phyloP scores from a whole-genome alignment of 1,140 invertebrate species.

The Macrobrachium nipponense region DNA sequence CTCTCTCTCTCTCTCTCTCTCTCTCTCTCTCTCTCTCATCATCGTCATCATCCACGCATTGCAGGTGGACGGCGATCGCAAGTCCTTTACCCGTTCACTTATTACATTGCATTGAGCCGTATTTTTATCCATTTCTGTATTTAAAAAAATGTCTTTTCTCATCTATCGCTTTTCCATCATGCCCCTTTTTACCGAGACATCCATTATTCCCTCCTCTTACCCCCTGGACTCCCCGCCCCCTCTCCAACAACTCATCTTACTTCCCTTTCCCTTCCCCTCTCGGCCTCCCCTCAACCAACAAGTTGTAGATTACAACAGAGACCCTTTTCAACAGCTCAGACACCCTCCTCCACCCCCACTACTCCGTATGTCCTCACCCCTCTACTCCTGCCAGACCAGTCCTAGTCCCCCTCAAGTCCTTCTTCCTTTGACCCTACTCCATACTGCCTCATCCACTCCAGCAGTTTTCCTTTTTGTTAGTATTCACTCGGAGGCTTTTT shows the following conservation, averaged over 20 bases:
- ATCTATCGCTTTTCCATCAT: neutral
- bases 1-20: neutral
- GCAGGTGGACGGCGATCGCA: neutral
- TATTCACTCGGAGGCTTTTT: neutral
- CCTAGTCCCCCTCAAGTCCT: neutral
- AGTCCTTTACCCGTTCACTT: neutral
- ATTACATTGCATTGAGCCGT: neutral
- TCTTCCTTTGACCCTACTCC: neutral
- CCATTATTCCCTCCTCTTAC: neutral
- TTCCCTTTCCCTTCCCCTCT: slow-evolving; percentile 15
- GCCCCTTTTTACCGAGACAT: neutral
- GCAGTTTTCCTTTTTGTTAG: neutral
- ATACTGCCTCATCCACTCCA: neutral
- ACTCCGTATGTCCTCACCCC: neutral
- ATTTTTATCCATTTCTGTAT: neutral
- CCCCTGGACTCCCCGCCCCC: neutral
- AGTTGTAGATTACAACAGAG: too few relatives aligned
- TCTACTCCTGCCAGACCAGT: neutral
- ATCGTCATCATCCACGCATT: neutral
- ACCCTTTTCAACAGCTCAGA: neutral
- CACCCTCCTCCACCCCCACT: neutral
- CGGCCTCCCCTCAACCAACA: neutral
- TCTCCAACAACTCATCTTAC: neutral
- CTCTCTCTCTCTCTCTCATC: slow-evolving; percentile 4
- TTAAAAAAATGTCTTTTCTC: neutral